Conservation (phyloP, 2,888 invertebrate genomes). For the Drosophila hamatofila region DNA sequence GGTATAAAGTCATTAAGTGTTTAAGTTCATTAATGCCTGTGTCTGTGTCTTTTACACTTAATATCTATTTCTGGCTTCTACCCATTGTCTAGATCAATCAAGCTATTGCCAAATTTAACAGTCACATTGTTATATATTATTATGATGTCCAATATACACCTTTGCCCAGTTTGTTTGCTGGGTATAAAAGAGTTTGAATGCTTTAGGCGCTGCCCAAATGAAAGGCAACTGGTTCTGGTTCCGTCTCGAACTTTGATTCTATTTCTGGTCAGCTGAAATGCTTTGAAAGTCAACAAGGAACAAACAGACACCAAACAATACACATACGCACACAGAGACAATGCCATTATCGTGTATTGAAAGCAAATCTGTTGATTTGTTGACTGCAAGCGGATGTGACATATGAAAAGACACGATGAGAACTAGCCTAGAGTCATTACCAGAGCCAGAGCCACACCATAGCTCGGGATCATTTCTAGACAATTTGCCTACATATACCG, state of each 20-base stretch:
- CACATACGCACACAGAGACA: background rate
- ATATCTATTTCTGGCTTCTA: background rate
- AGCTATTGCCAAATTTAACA: background rate
- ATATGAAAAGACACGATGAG: conserved; percentile 15
- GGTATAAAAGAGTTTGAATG: conserved; percentile 19
- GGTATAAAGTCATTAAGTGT: background rate
- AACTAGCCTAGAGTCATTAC: conserved; percentile 11
- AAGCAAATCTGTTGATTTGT: conserved; percentile 36
- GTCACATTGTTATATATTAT: background rate
- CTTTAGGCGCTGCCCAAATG: conserved; percentile 57
- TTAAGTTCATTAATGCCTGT: too few species aligned
- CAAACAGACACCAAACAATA: conserved; percentile 16
- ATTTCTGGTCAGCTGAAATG: conserved; percentile 47
- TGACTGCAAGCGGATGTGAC: conserved; percentile 43
- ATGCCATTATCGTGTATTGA: conserved; percentile 21
- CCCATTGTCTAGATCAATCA: background rate
- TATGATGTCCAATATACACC: background rate
- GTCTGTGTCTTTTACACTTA: background rate
- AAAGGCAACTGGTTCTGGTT: conserved; percentile 68
- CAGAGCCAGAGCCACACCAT: background rate
- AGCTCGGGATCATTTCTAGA: conserved; percentile 41
- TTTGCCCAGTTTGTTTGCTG: background rate
- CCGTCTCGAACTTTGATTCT: conserved; percentile 39
- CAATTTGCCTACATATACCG: conserved; percentile 60
- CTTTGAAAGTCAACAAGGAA: conserved; percentile 51